Evolutionary conservation across 2,797 vertebrate species (phyloP).

Genomic region (Chelidonichthys spinosus): DNA sequence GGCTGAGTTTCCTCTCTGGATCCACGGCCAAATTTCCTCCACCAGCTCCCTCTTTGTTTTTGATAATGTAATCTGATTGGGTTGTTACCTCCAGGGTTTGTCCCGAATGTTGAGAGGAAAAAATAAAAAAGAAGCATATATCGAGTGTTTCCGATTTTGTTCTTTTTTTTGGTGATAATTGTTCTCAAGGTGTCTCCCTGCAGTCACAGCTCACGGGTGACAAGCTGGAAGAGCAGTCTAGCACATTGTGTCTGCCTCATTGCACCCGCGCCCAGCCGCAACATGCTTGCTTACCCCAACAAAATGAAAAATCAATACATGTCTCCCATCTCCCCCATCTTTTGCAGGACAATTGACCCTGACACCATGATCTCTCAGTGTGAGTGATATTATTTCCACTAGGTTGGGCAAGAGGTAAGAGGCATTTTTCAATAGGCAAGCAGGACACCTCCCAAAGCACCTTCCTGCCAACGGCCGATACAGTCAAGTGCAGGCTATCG

Average conservation of each 20-base stretch:
- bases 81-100: constrained; percentile 38
- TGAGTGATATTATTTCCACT: constrained; percentile 83
- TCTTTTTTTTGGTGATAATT: constrained; percentile 39
- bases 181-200: constrained; percentile 61
- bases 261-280: constrained; percentile 76
- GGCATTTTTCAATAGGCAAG: constrained; percentile 74
- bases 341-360: constrained; percentile 84
- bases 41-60: constrained; percentile 35
- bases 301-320: constrained; percentile 85
- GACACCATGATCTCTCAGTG: constrained; percentile 81
- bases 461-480: constrained; percentile 73
- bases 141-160: constrained; percentile 25
- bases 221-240: constrained; percentile 65
- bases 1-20: constrained; percentile 72
- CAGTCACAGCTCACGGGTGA: constrained; percentile 68
- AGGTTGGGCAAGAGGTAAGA: constrained; percentile 79
- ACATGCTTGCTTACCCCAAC: constrained; percentile 83
- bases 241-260: constrained; percentile 77
- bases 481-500: constrained; percentile 76
- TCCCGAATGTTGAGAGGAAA: constrained; percentile 23
- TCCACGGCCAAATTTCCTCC: constrained; percentile 66
- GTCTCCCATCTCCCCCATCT: constrained; percentile 77
- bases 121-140: background rate
- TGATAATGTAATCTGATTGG: constrained; percentile 42
- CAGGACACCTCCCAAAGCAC: constrained; percentile 66